Base-by-base conservation (phyloP, 2,888 invertebrate genomes). In the Panzeria rudis region DNA sequence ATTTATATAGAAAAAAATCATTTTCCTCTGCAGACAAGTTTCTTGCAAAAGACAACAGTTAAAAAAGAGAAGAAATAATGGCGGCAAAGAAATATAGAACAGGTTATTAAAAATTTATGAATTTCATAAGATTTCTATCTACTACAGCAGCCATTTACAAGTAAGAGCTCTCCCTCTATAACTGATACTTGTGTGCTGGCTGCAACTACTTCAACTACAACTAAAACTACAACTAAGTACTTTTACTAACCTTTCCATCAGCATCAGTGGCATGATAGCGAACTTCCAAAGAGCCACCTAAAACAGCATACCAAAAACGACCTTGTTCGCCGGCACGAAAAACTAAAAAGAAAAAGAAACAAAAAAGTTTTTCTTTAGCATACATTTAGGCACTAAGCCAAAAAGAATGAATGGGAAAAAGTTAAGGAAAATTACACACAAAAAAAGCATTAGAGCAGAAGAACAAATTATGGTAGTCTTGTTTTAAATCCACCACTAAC, bases 311-410 rank as follows among this genome's bases (percentile, higher is more conserved):
- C 96, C 96, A 96, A 92, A 95, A 96, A 87, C 95, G 95, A 69
- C 96, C 96, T 86, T 95, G 94, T 92, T 96, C 96, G 44, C 96
- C 96, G 92, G 96, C 96, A 47, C 96, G 94, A 92, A 95, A 96
- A 89, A 96, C 96, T 96, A 93, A 23, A 41, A 62, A 17, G 3
- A 47, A 68, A 68, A 25, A 3, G 38, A 68, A 68, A 41, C 35
- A 17, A 59, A 32, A 25, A 15, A 3, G 11, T 29, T n/a, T 17
- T 47, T 62, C 72, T 20, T 84, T 86, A 83, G 83, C 83, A 80
- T 82, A 81, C 77, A 79, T 78, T 69, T 86, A 82, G 86, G 86
- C 87, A 71, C 13, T 56, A 56, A 72, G 76, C 82, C 73, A 83
- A 78, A 77, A 59, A 59, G 11, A 66, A 50, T 8, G 20, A 25